Conservation (phyloP, 30 jellyfish, hydroid and myxozoan species). For the Hydra vulgaris region DNA sequence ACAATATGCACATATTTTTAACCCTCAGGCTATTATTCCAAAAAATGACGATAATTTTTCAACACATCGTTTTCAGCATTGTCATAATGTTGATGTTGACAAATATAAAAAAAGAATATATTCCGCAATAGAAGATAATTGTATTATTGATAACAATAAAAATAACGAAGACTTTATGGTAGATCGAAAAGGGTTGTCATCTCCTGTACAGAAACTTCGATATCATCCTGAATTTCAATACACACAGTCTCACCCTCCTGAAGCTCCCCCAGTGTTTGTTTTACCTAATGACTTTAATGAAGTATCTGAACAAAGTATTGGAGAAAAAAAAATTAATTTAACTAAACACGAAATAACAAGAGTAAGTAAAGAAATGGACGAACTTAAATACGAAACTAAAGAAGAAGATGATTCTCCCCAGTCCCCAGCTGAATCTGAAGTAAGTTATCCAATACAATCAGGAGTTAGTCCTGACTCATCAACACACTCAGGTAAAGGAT, state of each 20-base stretch:
- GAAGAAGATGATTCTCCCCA: neutral
- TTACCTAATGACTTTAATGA: conserved; percentile 87
- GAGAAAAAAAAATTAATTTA: neutral
- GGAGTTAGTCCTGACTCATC: conserved; percentile 26
- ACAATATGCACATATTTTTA: neutral
- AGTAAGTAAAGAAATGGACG: neutral
- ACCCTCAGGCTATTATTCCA: neutral
- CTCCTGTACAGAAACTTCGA: neutral
- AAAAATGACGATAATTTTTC: neutral
- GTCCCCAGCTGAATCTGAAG: conserved; percentile 13
- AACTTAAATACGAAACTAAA: neutral
- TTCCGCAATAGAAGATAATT: neutral
- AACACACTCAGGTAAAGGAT: conserved; percentile 41
- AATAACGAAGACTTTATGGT: neutral
- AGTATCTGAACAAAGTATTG: conserved; percentile 21
- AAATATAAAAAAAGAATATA: neutral
- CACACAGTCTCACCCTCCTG: conserved; percentile 33
- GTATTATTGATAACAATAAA: neutral
- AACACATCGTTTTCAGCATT: neutral
- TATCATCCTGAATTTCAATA: neutral
- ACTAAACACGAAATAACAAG: neutral
- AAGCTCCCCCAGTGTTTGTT: conserved; percentile 91
- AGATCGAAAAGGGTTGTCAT: neutral
- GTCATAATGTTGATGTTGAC: neutral
- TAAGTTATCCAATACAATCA: conserved; percentile 2